phyloP scores from a whole-genome alignment of 1,140 invertebrate genomes.

The Drosophila micromelanica region DNA sequence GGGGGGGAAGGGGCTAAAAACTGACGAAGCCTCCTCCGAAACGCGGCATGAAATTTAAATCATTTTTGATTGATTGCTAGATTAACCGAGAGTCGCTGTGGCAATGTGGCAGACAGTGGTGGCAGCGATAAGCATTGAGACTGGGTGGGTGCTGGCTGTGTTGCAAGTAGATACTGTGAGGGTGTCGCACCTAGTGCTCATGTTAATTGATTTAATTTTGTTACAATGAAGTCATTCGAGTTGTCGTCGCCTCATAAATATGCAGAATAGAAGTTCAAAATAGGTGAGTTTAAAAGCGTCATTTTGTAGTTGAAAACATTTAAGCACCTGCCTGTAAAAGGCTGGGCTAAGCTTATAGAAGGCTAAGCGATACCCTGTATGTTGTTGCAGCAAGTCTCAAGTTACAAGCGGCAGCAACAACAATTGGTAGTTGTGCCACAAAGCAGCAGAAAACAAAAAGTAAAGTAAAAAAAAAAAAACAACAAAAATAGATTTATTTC shows the following conservation, averaged over 20 bases:
- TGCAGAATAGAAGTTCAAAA: slow-evolving; percentile 36
- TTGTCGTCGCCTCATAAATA: slow-evolving; percentile 72
- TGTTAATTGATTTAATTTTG: slow-evolving; percentile 81
- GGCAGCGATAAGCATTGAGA: slow-evolving; percentile 40
- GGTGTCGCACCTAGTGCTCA: slow-evolving; percentile 62
- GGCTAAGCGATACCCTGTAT: slow-evolving; percentile 34
- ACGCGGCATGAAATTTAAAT: slow-evolving; percentile 80
- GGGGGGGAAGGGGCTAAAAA: too few species aligned
- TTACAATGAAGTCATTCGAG: slow-evolving; percentile 75
- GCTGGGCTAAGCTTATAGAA: slow-evolving; percentile 14
- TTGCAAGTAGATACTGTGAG: background rate
- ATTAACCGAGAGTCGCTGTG: slow-evolving; percentile 50
- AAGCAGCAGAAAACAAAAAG: slow-evolving; percentile 32
- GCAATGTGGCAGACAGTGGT: slow-evolving; percentile 32
- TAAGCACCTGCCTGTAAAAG: background rate
- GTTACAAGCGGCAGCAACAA: slow-evolving; percentile 47
- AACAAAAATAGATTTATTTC: slow-evolving; percentile 76
- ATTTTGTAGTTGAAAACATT: background rate
- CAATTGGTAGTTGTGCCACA: slow-evolving; percentile 27
- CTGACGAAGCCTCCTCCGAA: slow-evolving; percentile 12
- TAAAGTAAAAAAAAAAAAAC: slow-evolving; percentile 37
- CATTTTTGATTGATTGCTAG: slow-evolving; percentile 81
- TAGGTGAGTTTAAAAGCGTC: slow-evolving; percentile 19
- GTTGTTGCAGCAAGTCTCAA: slow-evolving; percentile 52
- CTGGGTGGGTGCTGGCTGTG: background rate